A percentile compares a stretch with the other conserved stretches of the same genome.
These are phyloP conservation scores for Orchesella cincta DNA, from an alignment of 1,140 invertebrate species.

Conservation along the genomic window DNA sequence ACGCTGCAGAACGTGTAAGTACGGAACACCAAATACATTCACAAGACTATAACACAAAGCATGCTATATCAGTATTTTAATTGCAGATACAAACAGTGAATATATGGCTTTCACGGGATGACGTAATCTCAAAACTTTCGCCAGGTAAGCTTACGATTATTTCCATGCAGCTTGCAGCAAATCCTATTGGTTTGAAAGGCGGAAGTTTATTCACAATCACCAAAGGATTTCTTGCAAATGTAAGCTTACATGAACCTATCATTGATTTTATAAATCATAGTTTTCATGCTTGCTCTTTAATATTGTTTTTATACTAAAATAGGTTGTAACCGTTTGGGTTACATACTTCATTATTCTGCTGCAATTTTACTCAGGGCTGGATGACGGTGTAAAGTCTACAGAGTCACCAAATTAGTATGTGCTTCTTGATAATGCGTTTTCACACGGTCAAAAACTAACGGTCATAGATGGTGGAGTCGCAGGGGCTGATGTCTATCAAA, in stretches of 20 bases:
- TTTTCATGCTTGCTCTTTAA: neutral
- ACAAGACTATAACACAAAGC: too few relatives aligned
- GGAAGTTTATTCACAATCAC: conserved; percentile 21
- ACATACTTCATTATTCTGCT: conserved; percentile 12
- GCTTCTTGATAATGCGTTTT: too few relatives aligned
- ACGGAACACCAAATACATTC: neutral
- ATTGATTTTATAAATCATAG: too few relatives aligned
- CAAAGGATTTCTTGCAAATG: neutral
- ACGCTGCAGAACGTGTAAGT: neutral
- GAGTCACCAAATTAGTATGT: too few relatives aligned
- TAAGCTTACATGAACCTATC: too few relatives aligned
- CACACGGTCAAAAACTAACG: too few relatives aligned
- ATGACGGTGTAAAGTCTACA: too few relatives aligned
- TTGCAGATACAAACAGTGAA: neutral
- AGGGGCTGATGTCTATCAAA: too few relatives aligned
- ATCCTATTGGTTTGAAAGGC: conserved; percentile 15
- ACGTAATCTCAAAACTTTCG: neutral
- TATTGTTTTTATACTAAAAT: neutral
- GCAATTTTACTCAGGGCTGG: too few relatives aligned
- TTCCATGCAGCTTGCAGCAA: neutral
- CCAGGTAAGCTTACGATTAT: neutral
- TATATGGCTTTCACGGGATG: neutral
- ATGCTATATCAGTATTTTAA: neutral
- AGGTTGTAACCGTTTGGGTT: conserved; percentile 5
- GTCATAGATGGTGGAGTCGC: too few relatives aligned